Conservation (phyloP, 2,113 vertebrate genomes). For the Phodopus roborovskii region DNA sequence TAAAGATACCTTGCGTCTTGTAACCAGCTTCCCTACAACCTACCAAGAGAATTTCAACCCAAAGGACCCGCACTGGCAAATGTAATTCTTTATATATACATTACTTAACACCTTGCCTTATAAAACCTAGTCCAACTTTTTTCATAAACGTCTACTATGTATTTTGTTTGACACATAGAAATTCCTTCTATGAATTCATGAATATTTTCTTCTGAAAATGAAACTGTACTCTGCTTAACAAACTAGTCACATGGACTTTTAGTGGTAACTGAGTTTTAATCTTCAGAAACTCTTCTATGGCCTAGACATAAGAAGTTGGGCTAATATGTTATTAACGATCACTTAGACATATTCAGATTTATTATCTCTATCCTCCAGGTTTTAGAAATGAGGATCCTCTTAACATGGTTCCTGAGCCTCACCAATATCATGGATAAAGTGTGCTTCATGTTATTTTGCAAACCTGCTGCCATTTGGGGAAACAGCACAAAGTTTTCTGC, state of each 20-base stretch:
- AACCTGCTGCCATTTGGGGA: slow-evolving; percentile 21
- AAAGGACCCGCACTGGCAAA: slow-evolving; percentile 7
- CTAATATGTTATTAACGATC: slow-evolving; percentile 47
- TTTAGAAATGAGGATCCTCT: slow-evolving; percentile 56
- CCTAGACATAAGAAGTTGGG: neutral
- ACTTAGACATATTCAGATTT: slow-evolving; percentile 45
- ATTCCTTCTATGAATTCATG: slow-evolving; percentile 18
- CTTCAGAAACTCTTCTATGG: neutral
- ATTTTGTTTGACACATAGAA: slow-evolving; percentile 50
- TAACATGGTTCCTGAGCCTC: neutral
- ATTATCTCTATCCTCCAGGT: slow-evolving; percentile 9
- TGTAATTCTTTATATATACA: neutral
- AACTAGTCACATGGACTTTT: neutral
- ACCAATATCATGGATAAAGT: neutral
- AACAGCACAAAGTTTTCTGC: slow-evolving; percentile 52
- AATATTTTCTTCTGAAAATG: slow-evolving; percentile 45
- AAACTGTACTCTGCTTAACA: slow-evolving; percentile 47
- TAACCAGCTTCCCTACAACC: neutral
- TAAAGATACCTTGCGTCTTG: neutral
- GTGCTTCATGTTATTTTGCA: neutral
- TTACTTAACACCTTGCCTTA: neutral
- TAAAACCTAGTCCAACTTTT: neutral
- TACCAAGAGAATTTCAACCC: neutral
- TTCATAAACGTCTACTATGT: neutral
- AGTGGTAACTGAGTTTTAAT: slow-evolving; percentile 27